Base-by-base conservation (phyloP, 2,888 invertebrate genomes). In the Ptychoptera albimana region DNA sequence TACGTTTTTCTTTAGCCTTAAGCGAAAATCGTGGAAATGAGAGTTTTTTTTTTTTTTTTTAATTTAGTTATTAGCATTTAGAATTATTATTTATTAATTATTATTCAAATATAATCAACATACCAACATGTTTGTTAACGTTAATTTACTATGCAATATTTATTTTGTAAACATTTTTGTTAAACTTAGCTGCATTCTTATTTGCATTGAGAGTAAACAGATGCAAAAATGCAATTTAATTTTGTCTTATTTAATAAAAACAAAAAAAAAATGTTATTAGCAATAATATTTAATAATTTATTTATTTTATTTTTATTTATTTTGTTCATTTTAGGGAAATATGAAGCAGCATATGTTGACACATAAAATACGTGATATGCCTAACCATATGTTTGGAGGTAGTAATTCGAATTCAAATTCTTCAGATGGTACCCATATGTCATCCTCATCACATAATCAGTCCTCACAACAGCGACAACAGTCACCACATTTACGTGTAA, bases 331-430 rank as follows among this genome's bases (percentile, higher is more conserved):
- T 16, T 75, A 91, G 86, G 96, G 96, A 48, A 97, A 96, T 69
- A 92, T 96, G 84, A 96, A 93, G 70, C 96, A 96, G 66, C 96
- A 97, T 67, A 89, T 94, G 89, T 71, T 96, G 58, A 96, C 96
- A 49, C 96, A 97, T 73, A 96, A 94, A 71, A 89, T 87, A 57
- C 79, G 88, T 49, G 88, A 88, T 66, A 85, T 82, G 75, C 45
- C 45, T 39, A 43, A 38, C 30, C 41, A 43, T 34, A 43, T 43
- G 41, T 45, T 45, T 32, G 12, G n/a, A 8, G 35, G 23, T 23
- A 15, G 7, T 10, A 42, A 42, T 42, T 12, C 16, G 16, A 42
- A 42, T 35, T 32, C 32, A 15, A 9, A 12, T 30, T 34, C 13
- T 12, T 32, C 32, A 15, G n/a, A 12, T 11, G 23, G 12, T 12